Base-by-base conservation (phyloP, 2,113 vertebrate species). In the Scolopax mira region DNA sequence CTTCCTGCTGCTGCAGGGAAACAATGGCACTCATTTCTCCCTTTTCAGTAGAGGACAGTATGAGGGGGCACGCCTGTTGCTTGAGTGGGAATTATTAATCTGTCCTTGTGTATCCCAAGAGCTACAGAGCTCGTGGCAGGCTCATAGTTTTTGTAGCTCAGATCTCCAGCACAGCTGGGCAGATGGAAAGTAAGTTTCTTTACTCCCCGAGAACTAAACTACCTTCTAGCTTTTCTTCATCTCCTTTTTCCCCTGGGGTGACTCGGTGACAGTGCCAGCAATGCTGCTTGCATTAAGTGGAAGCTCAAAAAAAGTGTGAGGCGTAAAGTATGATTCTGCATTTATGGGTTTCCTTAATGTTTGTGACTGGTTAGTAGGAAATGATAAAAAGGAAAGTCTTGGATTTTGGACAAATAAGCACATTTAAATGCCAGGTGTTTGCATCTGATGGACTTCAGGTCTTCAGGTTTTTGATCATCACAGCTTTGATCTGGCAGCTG, bases 91-190 rank as follows among this genome's bases (percentile, higher is more conserved):
- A 31, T 66, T 74, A 46, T 35, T 78, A 49, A 16, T n/a, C 10
- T 5, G 23, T 61, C 33, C 21, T 0, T 33, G 4, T 13, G 3
- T 33, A 30, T 55, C 33, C 21, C 0, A 4, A 46, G 30, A 60
- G 28, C 39, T 49, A 22, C 30, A 37, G 42, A 54, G 31, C 46
- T 91, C 19, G 16, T 17, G 54, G 42, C 46, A 23, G 49, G 8
- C 35, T 81, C 4, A 10, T 4, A 4, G 16, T 10, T 65, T 67
- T 69, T 79, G 27, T 44, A 66, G 21, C 5, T n/a, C 30, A 25
- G 18, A 52, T 49, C 13, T 57, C 51, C 27, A 18, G 42, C 37
- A 7, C 4, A 30, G 31, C 33, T 66, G 31, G 41, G 46, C 24
- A 73, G 49, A 44, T 39, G 22, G 30, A 81, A 74, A 41, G 3